A percentile compares a stretch with the other conserved stretches of the same genome.
These are phyloP conservation scores for Hippocampus mohnikei DNA, from an alignment of 2,113 vertebrate genomes.

Conservation along the genomic window DNA sequence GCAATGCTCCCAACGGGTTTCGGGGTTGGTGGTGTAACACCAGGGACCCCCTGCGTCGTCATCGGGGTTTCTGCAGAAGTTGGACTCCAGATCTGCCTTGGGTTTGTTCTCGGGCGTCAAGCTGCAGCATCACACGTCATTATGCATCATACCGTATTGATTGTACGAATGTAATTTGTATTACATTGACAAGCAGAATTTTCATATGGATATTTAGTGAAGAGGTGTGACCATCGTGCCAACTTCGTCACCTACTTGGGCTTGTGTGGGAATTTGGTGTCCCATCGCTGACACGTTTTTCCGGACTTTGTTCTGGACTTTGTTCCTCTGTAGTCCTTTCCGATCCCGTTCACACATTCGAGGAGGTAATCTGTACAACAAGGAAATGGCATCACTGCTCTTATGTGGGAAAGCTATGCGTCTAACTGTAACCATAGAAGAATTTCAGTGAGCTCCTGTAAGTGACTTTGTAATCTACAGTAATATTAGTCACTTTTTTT, in stretches of 20 bases:
- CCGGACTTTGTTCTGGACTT: constrained; percentile 65
- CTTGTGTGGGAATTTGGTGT: constrained; percentile 48
- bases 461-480: too few species aligned
- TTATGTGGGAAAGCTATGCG: background rate
- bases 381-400: background rate
- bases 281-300: constrained; percentile 68
- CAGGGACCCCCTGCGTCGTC: constrained; percentile 66
- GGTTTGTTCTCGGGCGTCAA: constrained; percentile 52
- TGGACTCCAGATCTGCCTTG: constrained; percentile 67
- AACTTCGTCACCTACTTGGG: constrained; percentile 58
- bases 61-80: constrained; percentile 79
- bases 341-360: constrained; percentile 70
- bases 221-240: background rate
- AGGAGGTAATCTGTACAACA: constrained; percentile 63
- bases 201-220: too few species aligned
- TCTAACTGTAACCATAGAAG: too few species aligned
- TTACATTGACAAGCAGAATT: background rate
- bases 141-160: background rate
- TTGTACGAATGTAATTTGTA: background rate
- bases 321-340: constrained; percentile 70
- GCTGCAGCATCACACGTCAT: constrained; percentile 35
- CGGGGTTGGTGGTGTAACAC: constrained; percentile 73
- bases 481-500: too few species aligned
- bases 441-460: too few species aligned
- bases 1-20: constrained; percentile 74